Base-by-base conservation (phyloP, 2,797 vertebrate genomes). In the Sebastes elongatus region DNA sequence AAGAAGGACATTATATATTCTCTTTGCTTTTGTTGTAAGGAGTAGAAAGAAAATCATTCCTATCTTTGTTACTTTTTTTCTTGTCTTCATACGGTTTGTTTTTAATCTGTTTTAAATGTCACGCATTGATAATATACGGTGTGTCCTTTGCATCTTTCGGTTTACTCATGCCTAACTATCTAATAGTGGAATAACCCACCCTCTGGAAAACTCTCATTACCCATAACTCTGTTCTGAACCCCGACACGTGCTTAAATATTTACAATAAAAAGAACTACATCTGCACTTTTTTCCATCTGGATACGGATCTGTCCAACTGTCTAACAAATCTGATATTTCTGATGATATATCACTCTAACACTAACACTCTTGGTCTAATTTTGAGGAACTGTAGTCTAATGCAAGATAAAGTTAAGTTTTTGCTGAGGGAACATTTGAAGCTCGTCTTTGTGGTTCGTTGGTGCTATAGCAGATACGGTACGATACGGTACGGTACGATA, bases 21-120 rank as follows among this genome's bases (percentile, higher is more conserved):
- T 66, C 27, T 64, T 4, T 16, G 74, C 7, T 62, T 83, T 53
- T 65, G 61, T 69, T 83, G 66, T 86, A 35, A 59, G 57, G 62
- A 53, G 33, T 9, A 20, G 69, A 28, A 65, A 76, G n/a, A 63
- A 62, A 60, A 30, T 72, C 20, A 56, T 23, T 83, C 5, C 67
- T 52, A 57, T 79, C 28, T 82, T 30, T 62, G 2, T 49, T 11
- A 27, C 6, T 0, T 22, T 18, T 57, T 23, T 56, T 42, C 6
- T 10, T 11, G 56, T n/a, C 18, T 53, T 38, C 1, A 14, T 23
- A 53, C 25, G 5, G 1, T 22, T 71, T 67, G 28, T 71, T 69
- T 71, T 7, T 10, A 55, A n/a, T 27, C 10, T 16, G 1, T 16
- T 33, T 61, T 28, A 46, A 74, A 60, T 70, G 53, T 32, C 59